Base-by-base conservation (phyloP, 2,888 invertebrate species). In the Synergus umbraculus region DNA sequence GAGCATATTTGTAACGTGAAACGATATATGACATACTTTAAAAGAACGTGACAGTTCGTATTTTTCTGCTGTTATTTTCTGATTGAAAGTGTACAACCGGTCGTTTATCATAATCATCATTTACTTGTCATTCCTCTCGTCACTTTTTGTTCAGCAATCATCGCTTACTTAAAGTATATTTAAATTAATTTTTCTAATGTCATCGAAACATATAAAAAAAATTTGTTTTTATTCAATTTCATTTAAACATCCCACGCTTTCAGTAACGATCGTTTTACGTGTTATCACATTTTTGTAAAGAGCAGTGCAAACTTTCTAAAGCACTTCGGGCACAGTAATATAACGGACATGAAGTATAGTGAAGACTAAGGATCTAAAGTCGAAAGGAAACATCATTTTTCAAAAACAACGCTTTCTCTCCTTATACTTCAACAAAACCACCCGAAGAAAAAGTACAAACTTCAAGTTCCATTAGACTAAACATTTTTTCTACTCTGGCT, bases 261-360 rank as follows among this genome's bases (percentile, higher is more conserved):
- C 37, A 49, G 18, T 43, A 66, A 43, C 43, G 66, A 66, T 66
- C 9, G 43, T 41, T 69, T 69, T 49, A 69, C 49, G 7, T 46
- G 69, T 69, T 69, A 73, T 58, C 73, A 73, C 73, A 73, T 73
- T 73, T 73, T 73, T 73, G 73, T 18, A 41, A 73, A 73, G 73
- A 73, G 37, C 54, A 65, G n/a, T 41, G 13, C 65, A 66, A 12
- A 73, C 73, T 73, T 73, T 73, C 73, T 73, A 73, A 73, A 49
- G 54, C 73, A 73, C 73, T 73, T 54, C 37, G 54, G 73, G 73
- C 73, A 54, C 8, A 73, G 54, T 73, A 73, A 41, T 73, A 73
- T 41, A 73, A 73, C 37, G n/a, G 9, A 73, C 15, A 54, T 54
- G 49, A 73, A 63, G 29, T 5, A 13, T 15, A 5, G 13, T 41